A percentile compares a stretch with the other conserved stretches of the same genome.
phyloP scores from a whole-genome alignment of 1,140 invertebrate genomes.

The Ceratosolen fusciceps region DNA sequence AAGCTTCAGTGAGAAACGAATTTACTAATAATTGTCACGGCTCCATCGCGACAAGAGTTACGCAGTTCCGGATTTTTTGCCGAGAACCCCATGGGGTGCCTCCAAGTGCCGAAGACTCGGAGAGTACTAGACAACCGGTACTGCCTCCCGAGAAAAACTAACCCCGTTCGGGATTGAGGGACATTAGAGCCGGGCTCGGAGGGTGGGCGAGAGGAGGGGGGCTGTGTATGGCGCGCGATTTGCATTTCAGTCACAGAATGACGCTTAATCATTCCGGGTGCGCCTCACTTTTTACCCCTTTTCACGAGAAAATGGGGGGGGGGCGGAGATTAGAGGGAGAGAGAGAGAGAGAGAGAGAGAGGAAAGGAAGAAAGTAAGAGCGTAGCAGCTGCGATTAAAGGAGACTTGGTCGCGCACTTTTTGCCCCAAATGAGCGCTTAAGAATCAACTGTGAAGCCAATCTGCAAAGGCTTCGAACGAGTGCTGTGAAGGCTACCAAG shows the following conservation, averaged over 20 bases:
- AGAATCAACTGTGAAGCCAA: neutral
- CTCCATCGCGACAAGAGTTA: neutral
- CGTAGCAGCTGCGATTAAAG: constrained; percentile 28
- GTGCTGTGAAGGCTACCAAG: neutral
- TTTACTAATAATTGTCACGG: constrained; percentile 18
- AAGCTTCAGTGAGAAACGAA: neutral
- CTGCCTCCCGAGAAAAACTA: neutral
- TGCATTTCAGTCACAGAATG: constrained; percentile 45
- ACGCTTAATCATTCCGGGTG: constrained; percentile 46
- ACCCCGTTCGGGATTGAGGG: neutral
- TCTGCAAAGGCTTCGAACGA: neutral
- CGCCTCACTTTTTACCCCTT: constrained; percentile 38
- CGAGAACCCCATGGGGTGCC: neutral
- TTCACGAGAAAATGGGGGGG: no score
- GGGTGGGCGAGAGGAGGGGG: no score
- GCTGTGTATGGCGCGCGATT: constrained; percentile 32
- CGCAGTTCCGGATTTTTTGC: neutral
- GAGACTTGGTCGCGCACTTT: neutral
- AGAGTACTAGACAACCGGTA: no score
- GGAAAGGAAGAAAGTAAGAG: constrained; percentile 3
- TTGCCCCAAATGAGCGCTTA: neutral
- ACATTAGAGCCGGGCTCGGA: constrained; percentile 6
- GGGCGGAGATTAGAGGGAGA: no score
- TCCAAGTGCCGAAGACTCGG: neutral
- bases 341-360: no score